These are phyloP conservation scores for Vimba vimba DNA, from an alignment of 2,113 vertebrate genomes.

Conservation along the genomic window DNA sequence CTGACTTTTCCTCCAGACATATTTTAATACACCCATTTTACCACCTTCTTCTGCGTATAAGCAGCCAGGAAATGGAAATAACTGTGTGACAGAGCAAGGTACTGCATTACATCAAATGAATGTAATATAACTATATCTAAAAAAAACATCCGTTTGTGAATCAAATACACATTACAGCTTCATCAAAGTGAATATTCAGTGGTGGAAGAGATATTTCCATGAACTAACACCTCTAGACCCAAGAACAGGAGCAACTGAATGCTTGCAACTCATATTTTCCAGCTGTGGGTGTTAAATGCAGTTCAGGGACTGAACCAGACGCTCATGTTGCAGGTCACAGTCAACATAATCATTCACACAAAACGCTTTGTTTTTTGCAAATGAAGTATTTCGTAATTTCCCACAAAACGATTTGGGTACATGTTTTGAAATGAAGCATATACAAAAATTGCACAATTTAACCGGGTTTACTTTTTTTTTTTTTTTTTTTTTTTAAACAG, in stretches of 20 bases:
- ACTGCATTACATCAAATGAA: background rate
- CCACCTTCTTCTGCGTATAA: background rate
- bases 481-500: no score
- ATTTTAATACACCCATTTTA: constrained; percentile 42
- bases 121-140: background rate
- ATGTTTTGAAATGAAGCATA: background rate
- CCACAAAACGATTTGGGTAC: background rate
- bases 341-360: no score
- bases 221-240: background rate
- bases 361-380: background rate
- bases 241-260: background rate
- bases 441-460: background rate
- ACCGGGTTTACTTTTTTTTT: background rate
- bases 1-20: background rate
- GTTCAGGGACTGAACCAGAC: background rate
- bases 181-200: constrained; percentile 5
- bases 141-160: background rate
- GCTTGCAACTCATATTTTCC: constrained; percentile 31
- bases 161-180: background rate
- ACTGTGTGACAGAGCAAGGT: background rate
- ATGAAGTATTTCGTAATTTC: background rate
- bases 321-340: background rate
- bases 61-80: constrained; percentile 59
- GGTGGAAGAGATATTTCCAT: constrained; percentile 27
- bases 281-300: constrained; percentile 26